Base-by-base conservation (phyloP, 2,113 vertebrate species). In the Hymenochirus boettgeri region DNA sequence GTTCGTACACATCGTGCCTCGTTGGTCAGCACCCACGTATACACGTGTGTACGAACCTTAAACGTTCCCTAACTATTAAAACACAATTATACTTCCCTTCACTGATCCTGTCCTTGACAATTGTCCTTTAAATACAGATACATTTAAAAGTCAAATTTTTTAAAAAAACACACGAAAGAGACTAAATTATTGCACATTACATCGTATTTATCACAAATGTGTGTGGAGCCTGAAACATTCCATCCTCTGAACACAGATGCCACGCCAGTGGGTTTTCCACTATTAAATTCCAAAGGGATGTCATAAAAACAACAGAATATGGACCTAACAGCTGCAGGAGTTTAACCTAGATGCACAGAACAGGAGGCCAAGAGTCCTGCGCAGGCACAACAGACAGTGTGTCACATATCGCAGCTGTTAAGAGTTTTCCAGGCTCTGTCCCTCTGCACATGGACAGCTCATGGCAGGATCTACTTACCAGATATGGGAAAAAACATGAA, bases 271-370 rank as follows among this genome's bases (percentile, higher is more conserved):
- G 23, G 19, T 46, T 55, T n/a, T 18, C 47, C 62, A 55, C 37
- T 35, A 56, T 46, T 55, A 64, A 15, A 64, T 26, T 10, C 37
- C 21, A 39, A 47, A 25, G 15, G 17, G 61, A 27, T 11, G 13
- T 26, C 18, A 57, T 65, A 25, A 65, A 46, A 57, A 48, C 31
- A 33, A 54, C 52, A 65, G 15, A 23, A 22, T 46, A 57, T 15
- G 17, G 27, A 23, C 42, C 18, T 47, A 66, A 59, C 64, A 66
- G 64, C 64, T 66, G 64, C 55, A 48, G 33, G 31, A 35, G 55
- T 58, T 65, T 27, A 35, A 56, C 19, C 29, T 13, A n/a, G 45
- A 33, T 24, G 47, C 33, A 25, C 9, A 19, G 18, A 33, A 48
- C 46, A 48, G 18, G 21, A 51, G 55, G 46, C 55, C 50, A 7